phyloP scores from a whole-genome alignment of 2,113 vertebrate genomes.

The Ciconia boyciana region DNA sequence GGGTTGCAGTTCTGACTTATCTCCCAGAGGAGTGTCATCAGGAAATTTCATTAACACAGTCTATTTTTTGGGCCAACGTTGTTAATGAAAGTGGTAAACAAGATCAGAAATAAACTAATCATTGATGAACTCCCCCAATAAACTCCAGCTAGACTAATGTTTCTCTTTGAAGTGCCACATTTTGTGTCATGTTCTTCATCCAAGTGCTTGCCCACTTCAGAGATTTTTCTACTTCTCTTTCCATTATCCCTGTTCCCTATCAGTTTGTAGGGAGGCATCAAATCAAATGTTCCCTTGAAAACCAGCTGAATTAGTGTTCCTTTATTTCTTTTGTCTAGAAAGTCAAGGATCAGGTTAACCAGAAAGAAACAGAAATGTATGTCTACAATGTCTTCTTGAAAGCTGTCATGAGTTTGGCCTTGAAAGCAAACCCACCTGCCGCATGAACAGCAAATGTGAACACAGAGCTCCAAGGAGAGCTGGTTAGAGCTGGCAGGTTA shows the following conservation, averaged over 20 bases:
- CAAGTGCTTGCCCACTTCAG: not conserved
- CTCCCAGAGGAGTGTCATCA: slow-evolving; percentile 4
- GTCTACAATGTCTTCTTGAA: not conserved
- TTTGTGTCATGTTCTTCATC: not conserved
- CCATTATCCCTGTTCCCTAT: not conserved
- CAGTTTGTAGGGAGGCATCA: not conserved
- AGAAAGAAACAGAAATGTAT: not conserved
- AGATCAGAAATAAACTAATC: slow-evolving; percentile 22
- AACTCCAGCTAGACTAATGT: not conserved
- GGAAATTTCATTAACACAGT: slow-evolving; percentile 18
- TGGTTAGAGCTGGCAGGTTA: not conserved
- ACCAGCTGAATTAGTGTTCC: not conserved
- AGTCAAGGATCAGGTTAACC: not conserved
- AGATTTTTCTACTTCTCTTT: not conserved
- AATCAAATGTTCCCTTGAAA: not conserved
- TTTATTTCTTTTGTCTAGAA: not conserved
- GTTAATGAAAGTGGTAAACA: slow-evolving; percentile 23
- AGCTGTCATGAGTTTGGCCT: not conserved
- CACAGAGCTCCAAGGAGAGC: not conserved
- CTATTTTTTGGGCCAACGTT: not conserved
- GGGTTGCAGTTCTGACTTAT: not conserved
- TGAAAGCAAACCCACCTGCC: not conserved
- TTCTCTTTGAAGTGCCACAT: not conserved
- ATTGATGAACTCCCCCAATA: not conserved
- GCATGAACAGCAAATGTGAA: not conserved